Conservation (phyloP, 2,113 vertebrate genomes). For the Pipra filicauda region DNA sequence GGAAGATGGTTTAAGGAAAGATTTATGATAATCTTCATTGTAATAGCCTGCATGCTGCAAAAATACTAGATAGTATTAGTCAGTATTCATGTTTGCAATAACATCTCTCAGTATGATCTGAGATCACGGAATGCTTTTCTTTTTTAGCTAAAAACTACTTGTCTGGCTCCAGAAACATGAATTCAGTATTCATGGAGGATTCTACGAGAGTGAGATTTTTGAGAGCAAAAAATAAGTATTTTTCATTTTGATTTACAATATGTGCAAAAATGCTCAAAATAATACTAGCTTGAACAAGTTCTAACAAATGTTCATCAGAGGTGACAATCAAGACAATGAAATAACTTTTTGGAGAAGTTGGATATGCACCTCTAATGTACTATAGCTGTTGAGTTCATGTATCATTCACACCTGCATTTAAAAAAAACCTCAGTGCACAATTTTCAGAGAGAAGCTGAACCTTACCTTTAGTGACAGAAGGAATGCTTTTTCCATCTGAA, state of each 20-base stretch:
- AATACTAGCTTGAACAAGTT: background rate
- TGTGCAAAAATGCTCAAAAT: background rate
- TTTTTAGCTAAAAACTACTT: background rate
- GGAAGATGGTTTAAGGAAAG: background rate
- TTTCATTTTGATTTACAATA: background rate
- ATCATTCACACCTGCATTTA: background rate
- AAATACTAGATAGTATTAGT: background rate
- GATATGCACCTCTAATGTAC: background rate
- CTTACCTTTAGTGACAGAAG: background rate
- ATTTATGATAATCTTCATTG: background rate
- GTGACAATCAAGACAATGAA: background rate
- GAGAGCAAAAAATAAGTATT: background rate
- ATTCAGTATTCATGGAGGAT: background rate
- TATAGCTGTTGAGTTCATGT: background rate
- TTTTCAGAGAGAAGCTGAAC: background rate
- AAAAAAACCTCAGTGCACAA: background rate
- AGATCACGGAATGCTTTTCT: background rate
- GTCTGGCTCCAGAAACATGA: background rate
- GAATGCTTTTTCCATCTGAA: background rate
- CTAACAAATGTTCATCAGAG: background rate
- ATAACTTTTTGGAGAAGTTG: background rate
- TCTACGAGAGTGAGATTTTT: background rate
- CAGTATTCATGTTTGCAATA: background rate
- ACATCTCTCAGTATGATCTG: background rate
- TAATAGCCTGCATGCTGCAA: background rate